phyloP scores from a whole-genome alignment of 2,888 invertebrate species.

The Campoletis raptor region DNA sequence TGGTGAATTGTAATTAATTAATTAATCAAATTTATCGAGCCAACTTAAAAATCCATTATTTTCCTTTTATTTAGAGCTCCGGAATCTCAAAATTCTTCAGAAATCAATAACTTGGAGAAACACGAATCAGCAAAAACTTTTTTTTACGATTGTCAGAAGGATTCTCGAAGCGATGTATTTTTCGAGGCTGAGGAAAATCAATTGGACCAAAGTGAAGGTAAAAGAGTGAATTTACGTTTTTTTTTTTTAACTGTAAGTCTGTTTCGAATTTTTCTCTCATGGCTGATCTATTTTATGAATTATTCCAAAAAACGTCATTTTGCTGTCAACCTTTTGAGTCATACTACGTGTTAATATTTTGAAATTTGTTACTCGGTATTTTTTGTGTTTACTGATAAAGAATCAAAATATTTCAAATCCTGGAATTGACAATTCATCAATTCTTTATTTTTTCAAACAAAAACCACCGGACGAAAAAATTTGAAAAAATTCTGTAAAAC shows the following conservation, averaged over 20 bases:
- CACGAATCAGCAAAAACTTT: conserved; percentile 15
- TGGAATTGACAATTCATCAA: too few species aligned
- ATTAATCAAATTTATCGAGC: not conserved
- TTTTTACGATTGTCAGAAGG: conserved; percentile 43
- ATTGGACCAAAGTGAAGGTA: conserved; percentile 46
- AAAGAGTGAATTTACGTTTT: conserved; percentile 38
- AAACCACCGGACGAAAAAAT: too few species aligned
- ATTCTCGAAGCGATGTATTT: conserved; percentile 66
- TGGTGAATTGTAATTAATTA: not conserved
- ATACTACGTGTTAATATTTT: too few species aligned
- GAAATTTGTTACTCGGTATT: too few species aligned
- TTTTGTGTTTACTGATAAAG: too few species aligned
- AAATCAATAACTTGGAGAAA: conserved; percentile 33
- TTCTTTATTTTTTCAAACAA: too few species aligned
- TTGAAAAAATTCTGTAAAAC: too few species aligned
- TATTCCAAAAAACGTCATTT: not conserved
- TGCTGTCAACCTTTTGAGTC: too few species aligned
- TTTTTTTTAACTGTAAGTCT: not conserved
- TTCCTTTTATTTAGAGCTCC: conserved; percentile 27
- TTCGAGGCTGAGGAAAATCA: conserved; percentile 66
- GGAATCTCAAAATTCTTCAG: conserved; percentile 27
- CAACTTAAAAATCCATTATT: not conserved
- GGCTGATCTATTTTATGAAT: not conserved
- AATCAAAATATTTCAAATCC: too few species aligned
- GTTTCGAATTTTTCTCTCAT: not conserved